Conservation (phyloP, 2,113 vertebrate genomes). For the Sarotherodon lohbergeri region DNA sequence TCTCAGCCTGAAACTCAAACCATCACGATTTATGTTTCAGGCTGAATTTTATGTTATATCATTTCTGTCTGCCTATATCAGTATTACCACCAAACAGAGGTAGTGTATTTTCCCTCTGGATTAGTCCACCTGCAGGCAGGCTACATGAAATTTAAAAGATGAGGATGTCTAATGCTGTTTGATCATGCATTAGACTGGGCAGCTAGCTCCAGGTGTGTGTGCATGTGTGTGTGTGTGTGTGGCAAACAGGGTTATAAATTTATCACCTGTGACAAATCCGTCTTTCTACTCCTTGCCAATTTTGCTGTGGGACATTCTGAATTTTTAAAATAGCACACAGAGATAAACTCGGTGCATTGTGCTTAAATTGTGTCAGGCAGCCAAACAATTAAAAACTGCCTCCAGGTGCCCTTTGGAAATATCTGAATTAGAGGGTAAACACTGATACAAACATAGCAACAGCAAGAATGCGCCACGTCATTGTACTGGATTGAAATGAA, state of each 20-base stretch:
- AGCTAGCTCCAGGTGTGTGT: neutral
- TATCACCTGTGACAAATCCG: neutral
- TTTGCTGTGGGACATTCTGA: neutral
- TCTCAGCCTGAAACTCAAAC: neutral
- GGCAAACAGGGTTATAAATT: neutral
- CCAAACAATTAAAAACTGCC: neutral
- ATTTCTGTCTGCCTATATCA: neutral
- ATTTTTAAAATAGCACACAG: neutral
- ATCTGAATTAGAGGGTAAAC: neutral
- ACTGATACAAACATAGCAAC: neutral
- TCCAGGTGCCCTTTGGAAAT: neutral
- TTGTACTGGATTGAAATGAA: neutral
- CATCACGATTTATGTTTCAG: neutral
- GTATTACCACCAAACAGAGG: neutral
- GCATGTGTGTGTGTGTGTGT: neutral
- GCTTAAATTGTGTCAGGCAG: neutral
- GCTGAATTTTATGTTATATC: neutral
- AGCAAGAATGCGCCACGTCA: neutral
- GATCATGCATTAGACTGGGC: conserved; percentile 1
- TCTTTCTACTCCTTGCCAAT: neutral
- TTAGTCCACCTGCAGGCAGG: neutral
- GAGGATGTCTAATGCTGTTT: neutral
- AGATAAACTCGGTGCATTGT: neutral
- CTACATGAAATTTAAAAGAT: neutral
- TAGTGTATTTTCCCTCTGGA: neutral